These are phyloP conservation scores for Dusona sp. DNA, from an alignment of 2,888 invertebrate genomes.

Conservation along the genomic window DNA sequence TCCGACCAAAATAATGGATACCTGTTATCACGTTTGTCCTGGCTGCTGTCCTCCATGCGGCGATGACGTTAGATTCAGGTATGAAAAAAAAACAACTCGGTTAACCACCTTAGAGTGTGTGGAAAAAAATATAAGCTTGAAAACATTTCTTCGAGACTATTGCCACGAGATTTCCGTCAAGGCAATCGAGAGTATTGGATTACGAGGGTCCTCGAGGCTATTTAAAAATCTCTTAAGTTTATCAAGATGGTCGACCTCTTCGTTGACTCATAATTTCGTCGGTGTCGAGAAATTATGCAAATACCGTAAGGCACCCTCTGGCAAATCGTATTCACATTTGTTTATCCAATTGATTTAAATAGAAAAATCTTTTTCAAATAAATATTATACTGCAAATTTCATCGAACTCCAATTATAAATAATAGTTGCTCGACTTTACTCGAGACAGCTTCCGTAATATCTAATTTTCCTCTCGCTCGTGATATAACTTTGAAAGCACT, in stretches of 20 bases:
- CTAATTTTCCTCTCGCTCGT: background rate
- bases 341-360: background rate
- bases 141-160: slow-evolving; percentile 21
- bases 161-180: slow-evolving; percentile 23
- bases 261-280: background rate
- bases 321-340: background rate
- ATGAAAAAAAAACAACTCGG: slow-evolving; percentile 65
- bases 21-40: slow-evolving; percentile 71
- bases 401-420: slow-evolving; percentile 2
- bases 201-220: slow-evolving; percentile 37
- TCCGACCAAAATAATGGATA: slow-evolving; percentile 63
- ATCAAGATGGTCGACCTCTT: background rate
- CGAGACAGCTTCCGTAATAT: background rate
- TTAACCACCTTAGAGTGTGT: slow-evolving; percentile 6
- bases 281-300: background rate
- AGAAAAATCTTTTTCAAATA: background rate
- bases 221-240: slow-evolving; percentile 2
- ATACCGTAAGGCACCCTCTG: too few relatives aligned
- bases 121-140: background rate
- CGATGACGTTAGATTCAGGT: slow-evolving; percentile 74
- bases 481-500: slow-evolving; percentile 31
- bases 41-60: slow-evolving; percentile 70
- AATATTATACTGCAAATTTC: background rate
- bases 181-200: slow-evolving; percentile 40
- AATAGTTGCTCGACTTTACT: background rate